Evolutionary conservation across 2,113 vertebrate genomes (phyloP).

Genomic region (Pelecanus crispus): DNA sequence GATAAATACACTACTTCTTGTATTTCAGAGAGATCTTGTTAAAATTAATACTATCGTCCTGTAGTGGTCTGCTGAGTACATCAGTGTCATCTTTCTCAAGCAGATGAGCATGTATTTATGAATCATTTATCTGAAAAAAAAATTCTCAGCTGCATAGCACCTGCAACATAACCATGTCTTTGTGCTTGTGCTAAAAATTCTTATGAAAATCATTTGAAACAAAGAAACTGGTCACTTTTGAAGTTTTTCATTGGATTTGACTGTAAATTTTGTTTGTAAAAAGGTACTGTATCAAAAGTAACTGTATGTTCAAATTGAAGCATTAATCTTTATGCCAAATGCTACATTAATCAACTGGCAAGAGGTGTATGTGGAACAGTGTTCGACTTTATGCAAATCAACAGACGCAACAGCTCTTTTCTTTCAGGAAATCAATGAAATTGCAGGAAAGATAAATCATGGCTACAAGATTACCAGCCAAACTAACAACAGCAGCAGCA

Average conservation of each 20-base stretch:
- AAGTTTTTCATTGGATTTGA: neutral
- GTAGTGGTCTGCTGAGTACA: neutral
- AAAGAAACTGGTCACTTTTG: neutral
- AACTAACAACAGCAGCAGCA: neutral
- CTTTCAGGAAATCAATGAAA: neutral
- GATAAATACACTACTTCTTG: conserved; percentile 40
- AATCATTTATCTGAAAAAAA: conserved; percentile 44
- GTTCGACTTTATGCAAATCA: neutral
- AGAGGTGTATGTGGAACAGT: neutral
- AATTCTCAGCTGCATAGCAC: neutral
- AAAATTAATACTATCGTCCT: neutral
- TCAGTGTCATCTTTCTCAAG: conserved; percentile 26
- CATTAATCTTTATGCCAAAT: neutral
- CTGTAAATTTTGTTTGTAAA: neutral
- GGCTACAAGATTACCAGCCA: neutral
- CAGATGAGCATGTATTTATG: neutral
- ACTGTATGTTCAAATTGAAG: neutral
- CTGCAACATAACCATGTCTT: neutral
- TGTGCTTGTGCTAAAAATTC: neutral
- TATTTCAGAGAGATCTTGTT: conserved; percentile 38
- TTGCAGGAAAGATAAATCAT: neutral
- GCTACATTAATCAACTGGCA: neutral
- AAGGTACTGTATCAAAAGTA: neutral
- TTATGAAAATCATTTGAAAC: neutral
- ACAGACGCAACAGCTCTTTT: neutral